These are phyloP conservation scores for Nothura maculosa DNA, from an alignment of 2,797 vertebrate genomes.

Conservation along the genomic window DNA sequence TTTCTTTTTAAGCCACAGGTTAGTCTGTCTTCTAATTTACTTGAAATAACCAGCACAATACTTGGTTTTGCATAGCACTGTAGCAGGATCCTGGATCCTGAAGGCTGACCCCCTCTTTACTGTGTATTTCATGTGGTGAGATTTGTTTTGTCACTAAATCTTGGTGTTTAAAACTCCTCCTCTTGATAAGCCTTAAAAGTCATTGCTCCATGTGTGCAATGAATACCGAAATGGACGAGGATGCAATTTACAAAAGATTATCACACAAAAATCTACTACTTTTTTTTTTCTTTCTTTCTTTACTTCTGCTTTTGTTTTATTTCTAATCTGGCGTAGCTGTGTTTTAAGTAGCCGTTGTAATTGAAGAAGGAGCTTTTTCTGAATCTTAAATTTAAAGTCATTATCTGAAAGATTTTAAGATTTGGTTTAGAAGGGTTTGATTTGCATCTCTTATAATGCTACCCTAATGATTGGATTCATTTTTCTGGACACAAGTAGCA, in stretches of 20 bases:
- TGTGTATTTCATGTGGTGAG: slow-evolving; percentile 23
- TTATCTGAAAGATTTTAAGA: not conserved
- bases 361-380: not conserved
- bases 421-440: not conserved
- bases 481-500: not conserved
- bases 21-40: slow-evolving; percentile 68
- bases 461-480: not conserved
- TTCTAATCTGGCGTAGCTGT: not conserved
- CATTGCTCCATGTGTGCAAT: not conserved
- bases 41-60: slow-evolving; percentile 46
- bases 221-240: not conserved
- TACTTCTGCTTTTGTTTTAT: not conserved
- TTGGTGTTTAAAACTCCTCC: not conserved
- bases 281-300: no score
- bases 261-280: not conserved
- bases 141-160: slow-evolving; percentile 38
- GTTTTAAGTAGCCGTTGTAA: not conserved
- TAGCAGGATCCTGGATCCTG: slow-evolving; percentile 23
- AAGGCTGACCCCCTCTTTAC: slow-evolving; percentile 35
- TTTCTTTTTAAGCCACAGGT: slow-evolving; percentile 79
- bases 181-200: not conserved
- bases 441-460: not conserved
- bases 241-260: not conserved
- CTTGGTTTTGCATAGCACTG: slow-evolving; percentile 31
- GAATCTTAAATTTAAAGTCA: not conserved